Evolutionary conservation across 2,113 vertebrate species (phyloP).

Genomic region (Cebus imitator): DNA sequence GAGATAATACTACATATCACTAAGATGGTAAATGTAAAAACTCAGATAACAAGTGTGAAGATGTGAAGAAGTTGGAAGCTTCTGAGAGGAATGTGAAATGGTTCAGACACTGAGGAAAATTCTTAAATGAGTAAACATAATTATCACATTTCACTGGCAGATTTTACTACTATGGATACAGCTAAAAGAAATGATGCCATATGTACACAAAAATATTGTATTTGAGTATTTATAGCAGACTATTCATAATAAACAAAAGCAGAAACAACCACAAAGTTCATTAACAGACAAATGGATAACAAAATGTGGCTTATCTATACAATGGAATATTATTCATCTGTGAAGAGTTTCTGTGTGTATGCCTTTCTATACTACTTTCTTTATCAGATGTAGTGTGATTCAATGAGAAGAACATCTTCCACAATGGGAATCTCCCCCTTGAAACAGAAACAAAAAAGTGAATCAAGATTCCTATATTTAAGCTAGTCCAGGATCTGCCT

Average conservation of each 20-base stretch:
- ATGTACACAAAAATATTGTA: background rate
- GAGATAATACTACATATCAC: background rate
- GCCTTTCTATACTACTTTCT: too few relatives aligned
- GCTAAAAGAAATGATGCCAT: background rate
- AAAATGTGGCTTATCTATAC: background rate
- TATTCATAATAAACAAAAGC: background rate
- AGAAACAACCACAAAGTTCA: background rate
- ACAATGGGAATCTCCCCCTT: background rate
- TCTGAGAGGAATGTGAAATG: background rate
- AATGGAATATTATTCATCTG: background rate
- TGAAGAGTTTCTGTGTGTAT: background rate
- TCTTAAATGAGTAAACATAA: background rate
- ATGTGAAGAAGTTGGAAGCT: background rate
- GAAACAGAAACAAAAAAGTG: background rate
- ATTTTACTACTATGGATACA: background rate
- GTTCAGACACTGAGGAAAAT: background rate
- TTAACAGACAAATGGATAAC: background rate
- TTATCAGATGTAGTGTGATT: background rate
- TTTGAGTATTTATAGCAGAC: background rate
- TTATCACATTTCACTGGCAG: background rate
- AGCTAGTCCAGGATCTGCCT: accelerated
- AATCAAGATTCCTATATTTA: too few relatives aligned
- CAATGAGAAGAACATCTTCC: background rate
- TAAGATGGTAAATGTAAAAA: background rate
- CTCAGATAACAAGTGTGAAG: background rate